A percentile compares a stretch with the other conserved stretches of the same genome.
Conservation (phyloP, 2,113 vertebrate genomes). For the Nestor notabilis region DNA sequence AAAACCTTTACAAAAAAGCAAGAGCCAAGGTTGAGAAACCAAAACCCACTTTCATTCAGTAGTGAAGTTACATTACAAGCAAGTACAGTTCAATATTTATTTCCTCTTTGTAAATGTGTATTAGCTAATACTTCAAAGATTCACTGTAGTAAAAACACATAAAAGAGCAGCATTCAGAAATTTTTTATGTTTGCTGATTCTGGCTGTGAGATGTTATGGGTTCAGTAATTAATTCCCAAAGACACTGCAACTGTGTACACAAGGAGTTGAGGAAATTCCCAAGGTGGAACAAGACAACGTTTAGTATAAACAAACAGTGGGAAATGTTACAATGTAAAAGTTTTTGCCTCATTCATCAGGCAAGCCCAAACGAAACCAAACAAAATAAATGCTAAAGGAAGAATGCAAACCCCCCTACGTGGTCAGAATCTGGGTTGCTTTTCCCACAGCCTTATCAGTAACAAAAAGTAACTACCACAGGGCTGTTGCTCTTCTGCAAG, state of each 20-base stretch:
- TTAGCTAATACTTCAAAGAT: not conserved
- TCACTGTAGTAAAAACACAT: not conserved
- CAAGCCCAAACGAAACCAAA: not conserved
- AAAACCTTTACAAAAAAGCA: not conserved
- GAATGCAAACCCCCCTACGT: not conserved
- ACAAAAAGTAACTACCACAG: not conserved
- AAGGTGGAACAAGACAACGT: not conserved
- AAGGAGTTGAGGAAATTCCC: not conserved
- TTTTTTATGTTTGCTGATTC: not conserved
- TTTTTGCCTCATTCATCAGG: not conserved
- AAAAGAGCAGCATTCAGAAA: not conserved
- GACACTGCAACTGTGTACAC: not conserved
- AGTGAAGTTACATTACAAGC: not conserved
- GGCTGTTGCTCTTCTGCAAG: not conserved
- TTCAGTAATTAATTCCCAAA: not conserved
- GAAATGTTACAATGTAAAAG: rapidly evolving
- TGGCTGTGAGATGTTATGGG: not conserved
- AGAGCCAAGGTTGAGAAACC: not conserved
- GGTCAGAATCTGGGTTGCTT: not conserved
- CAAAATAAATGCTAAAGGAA: not conserved
- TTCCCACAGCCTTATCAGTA: not conserved
- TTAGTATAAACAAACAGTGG: not conserved
- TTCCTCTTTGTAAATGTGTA: not conserved
- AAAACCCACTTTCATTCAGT: rapidly evolving
- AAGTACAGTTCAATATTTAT: not conserved